Percentiles rank a stretch among this genome's conserved stretches.
Evolutionary conservation across 2,113 vertebrate genomes (phyloP).

Genomic region (Callipepla squamata): DNA sequence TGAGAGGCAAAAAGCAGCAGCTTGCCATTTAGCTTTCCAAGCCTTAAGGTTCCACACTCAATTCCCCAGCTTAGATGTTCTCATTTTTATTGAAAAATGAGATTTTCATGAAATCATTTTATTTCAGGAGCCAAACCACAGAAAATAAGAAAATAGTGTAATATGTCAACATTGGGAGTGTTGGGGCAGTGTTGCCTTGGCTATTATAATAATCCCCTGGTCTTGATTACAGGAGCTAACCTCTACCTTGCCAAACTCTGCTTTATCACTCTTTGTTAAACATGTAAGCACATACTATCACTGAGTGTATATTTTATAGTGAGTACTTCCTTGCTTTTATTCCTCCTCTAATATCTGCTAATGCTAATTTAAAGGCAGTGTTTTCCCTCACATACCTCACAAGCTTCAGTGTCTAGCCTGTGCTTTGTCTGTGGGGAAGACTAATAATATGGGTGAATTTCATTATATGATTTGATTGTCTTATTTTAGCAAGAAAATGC

Average conservation of each 20-base stretch:
- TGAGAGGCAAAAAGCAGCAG: not conserved
- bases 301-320: not conserved
- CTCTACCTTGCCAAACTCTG: not conserved
- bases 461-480: conserved; percentile 29
- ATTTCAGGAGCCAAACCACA: not conserved
- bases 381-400: not conserved
- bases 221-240: not conserved
- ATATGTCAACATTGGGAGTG: not conserved
- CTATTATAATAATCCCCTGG: not conserved
- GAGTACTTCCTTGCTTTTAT: not conserved
- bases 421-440: conserved; percentile 29
- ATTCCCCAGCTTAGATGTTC: not conserved
- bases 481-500: conserved; percentile 31
- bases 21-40: not conserved
- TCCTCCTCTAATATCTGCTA: not conserved
- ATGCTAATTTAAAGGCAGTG: not conserved
- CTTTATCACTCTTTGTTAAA: not conserved
- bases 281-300: not conserved
- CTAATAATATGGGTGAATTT: conserved; percentile 11
- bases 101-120: not conserved
- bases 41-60: not conserved
- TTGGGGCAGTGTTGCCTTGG: not conserved
- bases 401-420: not conserved
- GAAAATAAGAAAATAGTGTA: not conserved
- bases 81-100: not conserved